Base-by-base conservation (phyloP, 2,113 vertebrate species). In the Alosa alosa region DNA sequence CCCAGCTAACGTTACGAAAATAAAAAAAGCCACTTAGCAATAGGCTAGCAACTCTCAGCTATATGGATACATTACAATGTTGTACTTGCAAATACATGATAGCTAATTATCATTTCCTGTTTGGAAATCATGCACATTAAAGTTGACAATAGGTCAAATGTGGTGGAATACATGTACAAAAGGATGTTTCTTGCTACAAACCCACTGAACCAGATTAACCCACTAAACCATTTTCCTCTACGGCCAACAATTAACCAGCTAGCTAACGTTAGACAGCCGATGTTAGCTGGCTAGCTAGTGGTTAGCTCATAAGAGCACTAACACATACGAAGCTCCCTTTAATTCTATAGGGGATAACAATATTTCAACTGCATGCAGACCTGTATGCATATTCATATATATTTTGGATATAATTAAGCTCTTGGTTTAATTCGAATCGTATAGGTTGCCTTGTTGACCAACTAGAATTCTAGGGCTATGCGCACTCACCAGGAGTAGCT, bases 401-500 rank as follows among this genome's bases (percentile, higher is more conserved):
- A 41, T 78, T 39, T 36, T 39, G 36, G 25, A 5, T 31, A 39
- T 10, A 78, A 36, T 5, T 36, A 13, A 10, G 31, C 17, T 78
- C 2, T 36, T 78, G 31, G 72, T 78, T 78, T 17, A 17, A 78
- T 78, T 78, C 72, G 13, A 78, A 36, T 78, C 25, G 3, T 39
- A 5, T 78, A 68, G n/a, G 64, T 68, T 36, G 72, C 11, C 72
- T 39, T 39, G 72, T 78, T 78, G 5, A 13, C 72, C 72, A 78
- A 78, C 31, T 39, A 31, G 31, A 31, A 31, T 31, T 31, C 31
- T 31, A 78, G 72, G 72, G 36, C 72, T 78, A 78, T 78, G 72
- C 72, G 72, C 90, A 94, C 95, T 96, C 93, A 96, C 96, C 96
- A 96, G 22, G 95, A 92, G 94, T 96, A 96, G 93, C 93, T 95